Conservation (phyloP, 2,888 invertebrate genomes). For the Holacanthella duospinosa region DNA sequence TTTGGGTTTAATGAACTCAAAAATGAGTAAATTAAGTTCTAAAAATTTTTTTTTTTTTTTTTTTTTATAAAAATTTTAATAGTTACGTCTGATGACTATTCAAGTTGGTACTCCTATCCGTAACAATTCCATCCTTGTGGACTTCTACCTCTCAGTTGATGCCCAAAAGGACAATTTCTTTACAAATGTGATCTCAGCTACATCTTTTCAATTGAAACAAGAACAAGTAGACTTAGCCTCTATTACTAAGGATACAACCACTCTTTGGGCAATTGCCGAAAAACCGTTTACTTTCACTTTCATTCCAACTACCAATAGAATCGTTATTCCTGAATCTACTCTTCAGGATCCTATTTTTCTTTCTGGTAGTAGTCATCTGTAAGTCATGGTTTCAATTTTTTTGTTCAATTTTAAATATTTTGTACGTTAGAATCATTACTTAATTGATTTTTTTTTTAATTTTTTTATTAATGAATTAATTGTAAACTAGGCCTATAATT, state of each 20-base stretch:
- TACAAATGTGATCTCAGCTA: slow-evolving; percentile 45
- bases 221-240: slow-evolving; percentile 42
- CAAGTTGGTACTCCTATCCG: slow-evolving; percentile 45
- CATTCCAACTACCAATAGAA: slow-evolving; percentile 44
- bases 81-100: slow-evolving; percentile 45
- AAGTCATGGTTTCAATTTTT: slow-evolving; percentile 7
- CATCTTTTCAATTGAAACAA: slow-evolving; percentile 43
- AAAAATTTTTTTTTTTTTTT: too few relatives aligned
- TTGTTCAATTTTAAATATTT: too few relatives aligned
- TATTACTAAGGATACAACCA: slow-evolving; percentile 41
- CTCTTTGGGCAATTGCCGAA: slow-evolving; percentile 13
- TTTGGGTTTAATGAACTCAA: background rate
- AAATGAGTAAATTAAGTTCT: background rate
- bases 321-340: slow-evolving; percentile 45
- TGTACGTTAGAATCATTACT: too few relatives aligned
- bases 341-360: slow-evolving; percentile 37
- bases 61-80: slow-evolving; percentile 25
- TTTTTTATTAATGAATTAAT: too few relatives aligned
- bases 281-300: slow-evolving; percentile 40
- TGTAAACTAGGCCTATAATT: slow-evolving; percentile 45
- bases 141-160: slow-evolving; percentile 43
- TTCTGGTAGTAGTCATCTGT: slow-evolving; percentile 24
- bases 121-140: slow-evolving; percentile 41
- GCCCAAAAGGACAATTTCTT: slow-evolving; percentile 48
- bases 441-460: too few relatives aligned